Conservation (phyloP, 1,140 invertebrate species). For the Periplaneta americana region DNA sequence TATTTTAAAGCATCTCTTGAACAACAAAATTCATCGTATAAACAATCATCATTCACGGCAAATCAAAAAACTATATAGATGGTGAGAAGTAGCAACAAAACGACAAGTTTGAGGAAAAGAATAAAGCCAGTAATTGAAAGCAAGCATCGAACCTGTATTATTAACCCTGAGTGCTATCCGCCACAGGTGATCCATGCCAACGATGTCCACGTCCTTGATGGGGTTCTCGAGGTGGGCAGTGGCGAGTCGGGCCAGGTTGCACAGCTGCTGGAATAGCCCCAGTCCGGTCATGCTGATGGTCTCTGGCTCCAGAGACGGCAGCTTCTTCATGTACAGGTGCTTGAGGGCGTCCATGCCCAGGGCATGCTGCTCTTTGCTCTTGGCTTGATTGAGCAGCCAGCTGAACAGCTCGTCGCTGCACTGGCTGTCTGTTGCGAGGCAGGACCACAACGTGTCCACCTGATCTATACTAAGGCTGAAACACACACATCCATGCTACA, state of each 20-base stretch:
- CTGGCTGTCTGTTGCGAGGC: slow-evolving; percentile 74
- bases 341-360: slow-evolving; percentile 78
- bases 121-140: background rate
- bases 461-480: slow-evolving; percentile 78
- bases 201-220: slow-evolving; percentile 40
- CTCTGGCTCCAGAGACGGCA: slow-evolving; percentile 81
- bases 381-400: slow-evolving; percentile 86
- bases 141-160: slow-evolving; percentile 61
- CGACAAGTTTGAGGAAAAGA: no score
- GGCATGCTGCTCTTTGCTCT: slow-evolving; percentile 86
- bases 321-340: slow-evolving; percentile 83
- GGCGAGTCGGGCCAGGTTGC: slow-evolving; percentile 73
- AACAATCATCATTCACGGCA: no score
- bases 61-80: no score
- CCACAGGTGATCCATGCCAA: slow-evolving; percentile 91
- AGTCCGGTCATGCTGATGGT: slow-evolving; percentile 87
- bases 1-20: no score
- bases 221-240: slow-evolving; percentile 41
- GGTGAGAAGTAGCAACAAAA: no score
- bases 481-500: no score
- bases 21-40: no score
- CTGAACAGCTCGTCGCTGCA: slow-evolving; percentile 88
- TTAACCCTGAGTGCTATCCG: slow-evolving; percentile 83
- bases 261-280: slow-evolving; percentile 85
- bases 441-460: slow-evolving; percentile 85